Percentiles rank a stretch among this genome's conserved stretches.
Conservation (phyloP, 2,797 vertebrate genomes). For the Pampus argenteus region DNA sequence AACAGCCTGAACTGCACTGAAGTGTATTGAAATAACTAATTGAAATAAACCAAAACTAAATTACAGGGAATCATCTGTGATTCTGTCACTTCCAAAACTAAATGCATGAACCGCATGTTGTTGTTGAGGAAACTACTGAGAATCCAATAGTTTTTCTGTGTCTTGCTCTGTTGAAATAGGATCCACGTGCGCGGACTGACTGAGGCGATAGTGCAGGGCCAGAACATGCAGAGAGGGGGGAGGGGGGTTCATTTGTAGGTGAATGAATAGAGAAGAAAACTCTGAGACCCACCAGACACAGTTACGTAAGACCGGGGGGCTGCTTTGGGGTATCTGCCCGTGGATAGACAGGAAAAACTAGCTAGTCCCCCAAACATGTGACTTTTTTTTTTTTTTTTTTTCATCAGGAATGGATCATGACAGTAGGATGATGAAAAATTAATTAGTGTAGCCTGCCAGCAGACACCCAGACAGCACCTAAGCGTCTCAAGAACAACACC, state of each 20-base stretch:
- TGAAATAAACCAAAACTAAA: background rate
- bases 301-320: conserved; percentile 60
- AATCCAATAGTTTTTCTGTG: background rate
- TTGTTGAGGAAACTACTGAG: background rate
- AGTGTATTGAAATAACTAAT: background rate
- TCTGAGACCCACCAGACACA: conserved; percentile 22
- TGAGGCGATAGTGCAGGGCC: conserved; percentile 25
- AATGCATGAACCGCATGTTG: background rate
- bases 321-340: conserved; percentile 25
- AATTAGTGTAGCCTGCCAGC: conserved; percentile 69
- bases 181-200: conserved; percentile 40
- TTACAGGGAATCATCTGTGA: background rate
- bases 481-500: conserved; percentile 51
- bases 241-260: conserved; percentile 37
- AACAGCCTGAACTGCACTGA: conserved; percentile 1
- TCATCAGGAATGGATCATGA: conserved; percentile 61
- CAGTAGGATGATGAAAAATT: conserved; percentile 78
- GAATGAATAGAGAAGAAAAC: conserved; percentile 52
- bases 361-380: conserved; percentile 27
- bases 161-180: conserved; percentile 36
- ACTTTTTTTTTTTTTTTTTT: conserved; percentile 68
- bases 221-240: conserved; percentile 33
- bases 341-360: conserved; percentile 12
- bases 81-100: background rate
- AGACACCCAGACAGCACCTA: conserved; percentile 73